A percentile compares a stretch with the other conserved stretches of the same genome.
Conservation (phyloP, 2,888 invertebrate species). For the Hirudinaria manillensis region DNA sequence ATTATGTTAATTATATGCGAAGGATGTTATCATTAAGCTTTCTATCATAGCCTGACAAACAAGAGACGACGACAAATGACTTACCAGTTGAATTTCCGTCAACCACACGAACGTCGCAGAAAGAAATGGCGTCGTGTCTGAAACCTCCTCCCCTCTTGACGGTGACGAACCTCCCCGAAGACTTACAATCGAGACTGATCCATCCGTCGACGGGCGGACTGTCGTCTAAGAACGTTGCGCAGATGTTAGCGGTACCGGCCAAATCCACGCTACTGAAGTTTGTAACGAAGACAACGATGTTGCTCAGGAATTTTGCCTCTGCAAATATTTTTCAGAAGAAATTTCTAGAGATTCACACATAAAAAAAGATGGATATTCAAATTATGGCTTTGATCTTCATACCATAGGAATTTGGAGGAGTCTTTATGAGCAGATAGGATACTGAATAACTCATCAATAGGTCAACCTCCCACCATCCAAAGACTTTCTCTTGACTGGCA, state of each 20-base stretch:
- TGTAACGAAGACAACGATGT: constrained; percentile 25
- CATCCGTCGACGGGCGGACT: not conserved
- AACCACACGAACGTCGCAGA: constrained; percentile 9
- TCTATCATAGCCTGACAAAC: no score
- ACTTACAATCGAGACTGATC: not conserved
- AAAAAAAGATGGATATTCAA: not conserved
- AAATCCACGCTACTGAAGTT: not conserved
- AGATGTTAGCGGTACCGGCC: not conserved
- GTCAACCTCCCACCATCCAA: constrained; percentile 11
- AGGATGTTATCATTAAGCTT: no score
- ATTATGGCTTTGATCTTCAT: not conserved
- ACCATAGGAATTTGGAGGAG: not conserved
- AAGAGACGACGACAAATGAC: no score
- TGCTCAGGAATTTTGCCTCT: constrained; percentile 11
- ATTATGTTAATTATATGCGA: no score
- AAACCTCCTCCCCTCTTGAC: constrained; percentile 18
- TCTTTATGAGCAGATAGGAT: not conserved
- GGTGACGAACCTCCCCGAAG: constrained; percentile 23
- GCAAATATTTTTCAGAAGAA: not conserved
- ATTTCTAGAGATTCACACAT: no score
- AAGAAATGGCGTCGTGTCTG: constrained; percentile 26
- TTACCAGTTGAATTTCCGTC: not conserved
- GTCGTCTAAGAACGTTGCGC: not conserved
- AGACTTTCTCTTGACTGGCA: not conserved
- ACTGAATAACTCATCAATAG: not conserved